These are phyloP conservation scores for Manacus vitellinus DNA, from an alignment of 2,113 vertebrate species.

Conservation along the genomic window DNA sequence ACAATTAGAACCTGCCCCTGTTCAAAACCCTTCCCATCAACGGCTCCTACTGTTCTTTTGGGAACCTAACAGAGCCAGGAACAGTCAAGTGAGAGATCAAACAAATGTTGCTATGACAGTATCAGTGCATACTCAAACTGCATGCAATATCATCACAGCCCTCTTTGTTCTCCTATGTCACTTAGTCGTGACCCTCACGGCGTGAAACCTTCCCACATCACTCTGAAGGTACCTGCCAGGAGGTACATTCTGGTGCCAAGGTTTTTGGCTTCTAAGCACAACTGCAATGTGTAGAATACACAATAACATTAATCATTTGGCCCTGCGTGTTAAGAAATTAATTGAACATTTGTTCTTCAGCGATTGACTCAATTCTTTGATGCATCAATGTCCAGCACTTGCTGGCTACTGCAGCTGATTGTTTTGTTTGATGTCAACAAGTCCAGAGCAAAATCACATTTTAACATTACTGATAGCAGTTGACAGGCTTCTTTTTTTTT, in stretches of 20 bases:
- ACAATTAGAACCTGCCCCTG: not conserved
- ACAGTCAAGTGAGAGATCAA: not conserved
- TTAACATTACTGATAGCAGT: not conserved
- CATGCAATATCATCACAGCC: not conserved
- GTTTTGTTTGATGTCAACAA: not conserved
- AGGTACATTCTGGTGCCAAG: not conserved
- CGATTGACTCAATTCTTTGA: not conserved
- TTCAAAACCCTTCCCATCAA: not conserved
- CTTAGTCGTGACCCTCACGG: not conserved
- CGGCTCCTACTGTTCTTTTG: not conserved
- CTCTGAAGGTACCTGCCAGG: not conserved
- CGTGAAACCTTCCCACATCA: not conserved
- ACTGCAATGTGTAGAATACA: not conserved
- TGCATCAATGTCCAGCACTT: not conserved
- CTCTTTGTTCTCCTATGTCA: not conserved
- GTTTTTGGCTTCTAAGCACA: not conserved
- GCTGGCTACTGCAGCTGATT: not conserved
- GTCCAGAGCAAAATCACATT: not conserved
- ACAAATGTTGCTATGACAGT: fast-evolving
- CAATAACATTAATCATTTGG: not conserved
- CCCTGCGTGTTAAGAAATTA: not conserved
- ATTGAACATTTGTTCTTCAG: not conserved
- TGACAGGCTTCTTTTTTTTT: not conserved
- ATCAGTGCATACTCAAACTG: not conserved
- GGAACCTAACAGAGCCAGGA: not conserved